A percentile compares a stretch with the other conserved stretches of the same genome.
These are phyloP conservation scores for Wiebesia pumilae DNA, from an alignment of 1,140 invertebrate species.

Conservation along the genomic window DNA sequence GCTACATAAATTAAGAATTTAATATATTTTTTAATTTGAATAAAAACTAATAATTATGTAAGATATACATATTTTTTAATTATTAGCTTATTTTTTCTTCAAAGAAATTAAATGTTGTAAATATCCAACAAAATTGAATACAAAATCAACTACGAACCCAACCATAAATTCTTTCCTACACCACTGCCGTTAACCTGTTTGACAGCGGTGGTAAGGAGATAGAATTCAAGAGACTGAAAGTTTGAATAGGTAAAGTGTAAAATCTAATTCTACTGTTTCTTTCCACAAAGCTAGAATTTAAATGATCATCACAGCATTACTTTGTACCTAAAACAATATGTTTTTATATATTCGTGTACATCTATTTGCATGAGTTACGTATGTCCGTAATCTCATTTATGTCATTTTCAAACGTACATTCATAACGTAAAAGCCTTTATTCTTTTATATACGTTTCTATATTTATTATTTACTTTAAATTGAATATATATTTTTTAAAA, in stretches of 20 bases:
- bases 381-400: neutral
- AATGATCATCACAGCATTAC: conserved; percentile 60
- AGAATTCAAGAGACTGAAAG: conserved; percentile 59
- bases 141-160: conserved; percentile 10
- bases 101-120: neutral
- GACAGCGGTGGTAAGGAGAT: too few species aligned
- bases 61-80: too few species aligned
- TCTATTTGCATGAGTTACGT: conserved; percentile 9
- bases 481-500: too few species aligned
- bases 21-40: too few species aligned
- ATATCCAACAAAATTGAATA: conserved; percentile 20
- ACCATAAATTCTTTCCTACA: conserved; percentile 15
- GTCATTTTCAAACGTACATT: neutral
- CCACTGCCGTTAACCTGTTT: neutral
- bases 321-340: conserved; percentile 47
- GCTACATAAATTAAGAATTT: too few species aligned
- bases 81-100: neutral
- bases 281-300: conserved; percentile 57
- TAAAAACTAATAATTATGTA: neutral
- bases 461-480: neutral
- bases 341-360: neutral
- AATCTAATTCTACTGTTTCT: conserved; percentile 59
- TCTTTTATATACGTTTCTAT: neutral
- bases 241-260: conserved; percentile 60
- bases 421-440: neutral